These are phyloP conservation scores for Lampropteryx suffumata DNA, from an alignment of 2,888 invertebrate genomes.

Conservation along the genomic window DNA sequence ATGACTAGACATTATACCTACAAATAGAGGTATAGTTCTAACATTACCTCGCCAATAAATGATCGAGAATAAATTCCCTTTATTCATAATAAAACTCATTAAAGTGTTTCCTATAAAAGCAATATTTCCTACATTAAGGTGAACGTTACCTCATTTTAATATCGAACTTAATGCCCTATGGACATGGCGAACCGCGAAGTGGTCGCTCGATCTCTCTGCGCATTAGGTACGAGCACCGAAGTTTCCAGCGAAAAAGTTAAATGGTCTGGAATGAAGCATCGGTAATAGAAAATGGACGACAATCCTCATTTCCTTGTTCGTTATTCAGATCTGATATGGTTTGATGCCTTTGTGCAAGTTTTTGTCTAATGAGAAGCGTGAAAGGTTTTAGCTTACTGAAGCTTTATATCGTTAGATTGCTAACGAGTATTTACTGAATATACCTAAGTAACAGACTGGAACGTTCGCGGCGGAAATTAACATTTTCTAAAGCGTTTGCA, in stretches of 20 bases:
- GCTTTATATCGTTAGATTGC: conserved; percentile 4
- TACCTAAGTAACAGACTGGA: conserved; percentile 4
- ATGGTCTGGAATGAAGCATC: conserved; percentile 69
- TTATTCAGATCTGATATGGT: conserved; percentile 51
- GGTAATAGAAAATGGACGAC: conserved; percentile 73
- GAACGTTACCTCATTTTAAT: conserved; percentile 44
- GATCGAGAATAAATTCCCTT: conserved; percentile 18
- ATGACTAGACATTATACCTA: too few species aligned
- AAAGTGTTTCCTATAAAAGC: conserved; percentile 36
- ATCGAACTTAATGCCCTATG: conserved; percentile 44
- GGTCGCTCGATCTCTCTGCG: conserved; percentile 43
- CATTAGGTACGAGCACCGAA: conserved; percentile 62
- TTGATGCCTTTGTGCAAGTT: conserved; percentile 33
- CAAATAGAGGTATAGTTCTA: background rate
- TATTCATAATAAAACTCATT: conserved; percentile 27
- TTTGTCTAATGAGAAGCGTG: conserved; percentile 28
- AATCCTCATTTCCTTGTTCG: conserved; percentile 67
- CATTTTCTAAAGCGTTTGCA: conserved; percentile 66
- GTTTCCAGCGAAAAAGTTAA: conserved; percentile 69
- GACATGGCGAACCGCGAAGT: conserved; percentile 49
- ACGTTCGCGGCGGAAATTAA: conserved; percentile 53
- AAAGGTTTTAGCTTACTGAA: conserved; percentile 10
- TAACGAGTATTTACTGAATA: conserved; percentile 1
- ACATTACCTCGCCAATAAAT: conserved; percentile 8
- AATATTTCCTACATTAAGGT: conserved; percentile 40